Percentiles rank a stretch among this genome's conserved stretches.
Conservation (phyloP, 2,797 vertebrate species). For the Chrosomus eos region DNA sequence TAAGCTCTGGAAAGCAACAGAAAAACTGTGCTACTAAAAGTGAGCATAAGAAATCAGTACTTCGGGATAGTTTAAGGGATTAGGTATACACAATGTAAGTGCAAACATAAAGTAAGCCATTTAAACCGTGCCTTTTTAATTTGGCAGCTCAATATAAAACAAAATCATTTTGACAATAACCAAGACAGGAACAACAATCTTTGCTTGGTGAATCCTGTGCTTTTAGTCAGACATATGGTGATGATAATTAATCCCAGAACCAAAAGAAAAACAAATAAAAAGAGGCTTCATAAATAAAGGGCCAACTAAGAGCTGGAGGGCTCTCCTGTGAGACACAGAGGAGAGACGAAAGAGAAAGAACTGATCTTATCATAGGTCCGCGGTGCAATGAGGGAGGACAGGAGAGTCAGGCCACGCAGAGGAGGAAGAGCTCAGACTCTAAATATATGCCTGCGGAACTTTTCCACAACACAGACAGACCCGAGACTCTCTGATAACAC, state of each 20-base stretch:
- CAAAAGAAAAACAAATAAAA: slow-evolving; percentile 77
- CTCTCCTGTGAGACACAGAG: slow-evolving; percentile 61
- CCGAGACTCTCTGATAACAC: slow-evolving; percentile 14
- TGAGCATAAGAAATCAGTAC: slow-evolving; percentile 31
- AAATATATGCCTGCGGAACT: slow-evolving; percentile 48
- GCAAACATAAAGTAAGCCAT: not conserved
- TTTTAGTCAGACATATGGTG: slow-evolving; percentile 78
- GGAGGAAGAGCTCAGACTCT: slow-evolving; percentile 35
- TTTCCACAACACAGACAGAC: slow-evolving; percentile 46
- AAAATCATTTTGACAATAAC: slow-evolving; percentile 70
- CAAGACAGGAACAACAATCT: slow-evolving; percentile 69
- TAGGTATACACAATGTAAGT: not conserved
- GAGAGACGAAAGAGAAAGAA: slow-evolving; percentile 60
- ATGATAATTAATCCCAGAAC: slow-evolving; percentile 80
- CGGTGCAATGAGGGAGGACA: slow-evolving; percentile 15
- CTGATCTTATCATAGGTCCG: slow-evolving; percentile 67
- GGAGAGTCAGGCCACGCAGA: slow-evolving; percentile 16
- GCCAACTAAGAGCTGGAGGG: slow-evolving; percentile 73
- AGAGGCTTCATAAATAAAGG: slow-evolving; percentile 71
- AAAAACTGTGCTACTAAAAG: slow-evolving; percentile 17
- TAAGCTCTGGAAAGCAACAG: not conserved
- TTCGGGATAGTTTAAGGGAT: not conserved
- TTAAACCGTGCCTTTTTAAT: slow-evolving; percentile 2
- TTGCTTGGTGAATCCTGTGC: slow-evolving; percentile 71
- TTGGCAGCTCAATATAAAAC: slow-evolving; percentile 51